Base-by-base conservation (phyloP, 2,797 vertebrate genomes). In the Lithobates pipiens region DNA sequence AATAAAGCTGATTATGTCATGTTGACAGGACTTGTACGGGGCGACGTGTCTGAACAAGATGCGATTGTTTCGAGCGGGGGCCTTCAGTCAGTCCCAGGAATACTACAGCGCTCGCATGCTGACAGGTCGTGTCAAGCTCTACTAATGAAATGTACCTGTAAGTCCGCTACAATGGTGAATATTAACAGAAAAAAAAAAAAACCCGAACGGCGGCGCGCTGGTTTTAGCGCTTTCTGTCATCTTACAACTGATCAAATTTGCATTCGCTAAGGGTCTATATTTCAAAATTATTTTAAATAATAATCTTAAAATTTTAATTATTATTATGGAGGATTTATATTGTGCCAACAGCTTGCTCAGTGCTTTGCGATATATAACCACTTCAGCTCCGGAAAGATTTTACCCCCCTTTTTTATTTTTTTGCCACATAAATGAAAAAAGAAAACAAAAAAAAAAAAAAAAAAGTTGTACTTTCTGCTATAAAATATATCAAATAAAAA, bases 1-100 rank as follows among this genome's bases (percentile, higher is more conserved):
- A 90, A 13, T 88, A 90, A 89, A 90, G 88, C 90, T 91, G 90
- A 93, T 93, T 92, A 91, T 92, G 91, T 91, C 90, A 89, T 91
- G 91, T 88, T 92, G 92, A 93, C 90, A 91, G 92, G 88, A 90
- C 87, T 78, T 83, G 82, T 23, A 32, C 83, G 78, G 83, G 76
- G 85, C 36, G 89, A 69, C 92, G 89, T 93, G 93, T 93, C 84
- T 75, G 88, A 82, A 92, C 92, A 93, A 91, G 92, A 89, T 89
- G 87, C 90, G 91, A 92, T 91, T 93, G 90, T 93, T 89, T 90
- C 71, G 91, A 91, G 89, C 83, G 78, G 89, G 83, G 73, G 87
- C 89, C 80, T 89, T 92, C 91, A 92, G 91, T 92, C 88, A 90
- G 88, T 85, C 89, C 72, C 88, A 89, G 89, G 90, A 91, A 92